Evolutionary conservation across 2,113 vertebrate species (phyloP).

Genomic region (Motacilla tschutschensis): DNA sequence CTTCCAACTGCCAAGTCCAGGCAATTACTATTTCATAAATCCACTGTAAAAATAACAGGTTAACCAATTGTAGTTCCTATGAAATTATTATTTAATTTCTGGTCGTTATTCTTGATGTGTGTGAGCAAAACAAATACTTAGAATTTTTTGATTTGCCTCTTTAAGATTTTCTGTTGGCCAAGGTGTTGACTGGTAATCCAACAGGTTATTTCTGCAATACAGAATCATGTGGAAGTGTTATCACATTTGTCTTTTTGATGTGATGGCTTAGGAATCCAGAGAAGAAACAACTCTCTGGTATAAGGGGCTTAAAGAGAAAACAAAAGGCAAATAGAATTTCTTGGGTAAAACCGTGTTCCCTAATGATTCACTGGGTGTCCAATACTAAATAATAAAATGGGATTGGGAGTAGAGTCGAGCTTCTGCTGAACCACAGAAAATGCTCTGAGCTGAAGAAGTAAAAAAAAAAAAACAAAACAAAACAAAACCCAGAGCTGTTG

Average conservation of each 20-base stretch:
- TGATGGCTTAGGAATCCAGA: slow-evolving; percentile 3
- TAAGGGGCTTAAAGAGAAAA: slow-evolving; percentile 1
- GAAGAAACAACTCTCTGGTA: neutral
- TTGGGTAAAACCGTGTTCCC: neutral
- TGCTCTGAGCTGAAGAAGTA: neutral
- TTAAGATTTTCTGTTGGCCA: neutral
- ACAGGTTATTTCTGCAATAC: neutral
- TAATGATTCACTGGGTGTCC: neutral
- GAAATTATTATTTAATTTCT: neutral
- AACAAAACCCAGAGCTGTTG: neutral
- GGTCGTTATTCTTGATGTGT: neutral
- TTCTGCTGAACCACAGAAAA: neutral
- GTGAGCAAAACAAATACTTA: neutral
- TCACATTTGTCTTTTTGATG: neutral
- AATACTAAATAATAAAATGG: neutral
- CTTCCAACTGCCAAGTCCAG: neutral
- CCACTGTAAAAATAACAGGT: neutral
- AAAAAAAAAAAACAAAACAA: neutral
- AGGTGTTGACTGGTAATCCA: neutral
- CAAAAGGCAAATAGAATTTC: neutral
- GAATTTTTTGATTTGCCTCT: neutral
- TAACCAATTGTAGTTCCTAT: neutral
- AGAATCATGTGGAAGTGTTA: neutral
- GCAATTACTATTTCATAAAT: neutral
- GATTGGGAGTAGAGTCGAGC: neutral